Base-by-base conservation (phyloP, 2,113 vertebrate genomes). In the Dasyornis broadbenti region DNA sequence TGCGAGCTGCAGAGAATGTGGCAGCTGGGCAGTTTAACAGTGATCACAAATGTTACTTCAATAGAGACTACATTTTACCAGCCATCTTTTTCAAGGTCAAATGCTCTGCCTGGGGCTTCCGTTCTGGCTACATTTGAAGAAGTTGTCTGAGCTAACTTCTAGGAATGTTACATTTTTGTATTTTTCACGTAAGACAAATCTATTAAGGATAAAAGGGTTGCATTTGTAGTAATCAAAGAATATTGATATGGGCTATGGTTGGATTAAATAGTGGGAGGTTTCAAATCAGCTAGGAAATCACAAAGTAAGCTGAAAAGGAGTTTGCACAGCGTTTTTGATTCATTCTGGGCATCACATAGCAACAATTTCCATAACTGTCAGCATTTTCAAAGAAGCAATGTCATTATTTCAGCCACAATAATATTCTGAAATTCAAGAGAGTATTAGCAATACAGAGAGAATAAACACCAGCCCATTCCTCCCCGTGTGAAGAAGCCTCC, bases 181-280 rank as follows among this genome's bases (percentile, higher is more conserved):
- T 71, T 95, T 95, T 95, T 61, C 50, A 80, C 37, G 23, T 75
- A 87, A 86, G 53, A 90, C 72, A 75, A 89, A 84, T 95, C 85
- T 56, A 30, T 95, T 94, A 90, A 83, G 44, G 50, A 7, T 96
- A 94, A 93, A 83, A 94, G 69, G 61, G 42, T 76, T 64, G 77
- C 47, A 23, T 78, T 82, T 92, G 79, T 83, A 78, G 33, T 82
- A 80, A 96, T 97, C 90, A 95, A 95, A 97, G 89, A 92, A 90
- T 82, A 91, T 61, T 28, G 37, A n/a, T n/a, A n/a, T 20, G 3
- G 85, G 53, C 56, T 87, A 50, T n/a, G 64, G 35, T 50, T 89
- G 95, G 93, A 94, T 96, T 97, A 94, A 97, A 68, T 73, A 26
- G 93, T 33, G 6, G 86, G 97, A 96, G 89, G 45, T 96, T 87